Evolutionary conservation across 2,113 vertebrate species (phyloP), one percentile per base, ranked within the genome.

Genomic region (Psephotus haematonotus): DNA sequence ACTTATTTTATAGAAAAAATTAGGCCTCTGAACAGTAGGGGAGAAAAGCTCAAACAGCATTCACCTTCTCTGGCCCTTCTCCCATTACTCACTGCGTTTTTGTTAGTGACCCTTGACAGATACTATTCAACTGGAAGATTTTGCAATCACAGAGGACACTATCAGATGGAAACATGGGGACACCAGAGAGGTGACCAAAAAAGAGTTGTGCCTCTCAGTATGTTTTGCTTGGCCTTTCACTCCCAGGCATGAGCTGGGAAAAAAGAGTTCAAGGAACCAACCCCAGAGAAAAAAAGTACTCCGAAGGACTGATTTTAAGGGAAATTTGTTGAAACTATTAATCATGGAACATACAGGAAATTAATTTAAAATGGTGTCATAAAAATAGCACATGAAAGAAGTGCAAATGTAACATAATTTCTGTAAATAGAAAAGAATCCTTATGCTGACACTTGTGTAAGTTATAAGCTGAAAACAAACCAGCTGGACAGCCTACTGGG

Each of bases 341-440:
- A 92, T 95, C 88, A 70, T 35, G 60, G 44, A 86, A 53, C 64
- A 70, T 49, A 50, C 64, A 92, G 86, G 91, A 96, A 96, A 93
- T 86, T 59, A 88, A 83, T 78, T 90, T 83, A n/a, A 86, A 90
- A 86, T 93, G 2, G 92, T 63, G 76, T 93, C 76, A 92, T 88
- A 86, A 93, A 94, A 94, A 93, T 25, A 92, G 41, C 72, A 49
- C 50, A 74, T 88, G 91, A 94, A 96, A 92, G 67, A 92, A 67
- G 43, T 77, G 62, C 53, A 90, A 93, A 93, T 50, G 53, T 59
- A 86, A 67, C 68, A 35, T 47, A 67, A 86, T 74, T 70, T 86
- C 79, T 86, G 52, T 59, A 74, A 93, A 86, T 59, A 81, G 64
- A 63, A 80, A 93, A 82, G 18, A 69, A 80, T 53, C 75, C 77